Conservation (phyloP, 1,140 invertebrate species). For the Drosophila bipectinata region DNA sequence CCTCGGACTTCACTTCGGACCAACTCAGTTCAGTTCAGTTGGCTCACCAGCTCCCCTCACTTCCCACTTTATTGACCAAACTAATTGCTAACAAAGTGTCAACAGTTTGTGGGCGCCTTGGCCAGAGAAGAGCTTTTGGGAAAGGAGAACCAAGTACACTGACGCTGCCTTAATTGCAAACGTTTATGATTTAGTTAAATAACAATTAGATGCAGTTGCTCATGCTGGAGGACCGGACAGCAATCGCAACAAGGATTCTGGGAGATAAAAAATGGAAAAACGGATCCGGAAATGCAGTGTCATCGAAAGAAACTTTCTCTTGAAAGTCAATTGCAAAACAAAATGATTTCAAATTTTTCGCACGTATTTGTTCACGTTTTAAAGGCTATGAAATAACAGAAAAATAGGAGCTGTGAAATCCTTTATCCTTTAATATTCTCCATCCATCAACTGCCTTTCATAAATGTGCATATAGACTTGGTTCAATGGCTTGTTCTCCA, state of each 20-base stretch:
- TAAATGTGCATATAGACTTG: neutral
- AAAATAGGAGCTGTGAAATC: neutral
- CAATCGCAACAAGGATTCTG: slow-evolving; percentile 4
- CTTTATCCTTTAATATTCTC: neutral
- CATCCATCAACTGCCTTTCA: neutral
- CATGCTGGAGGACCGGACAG: slow-evolving; percentile 12
- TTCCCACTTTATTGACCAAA: slow-evolving; percentile 52
- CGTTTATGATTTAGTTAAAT: slow-evolving; percentile 75
- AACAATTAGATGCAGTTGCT: slow-evolving; percentile 74
- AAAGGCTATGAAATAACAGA: neutral
- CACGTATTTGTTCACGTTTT: neutral
- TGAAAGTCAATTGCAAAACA: neutral
- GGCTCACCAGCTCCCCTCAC: neutral
- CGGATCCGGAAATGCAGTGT: slow-evolving; percentile 17
- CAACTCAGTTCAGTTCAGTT: slow-evolving; percentile 12
- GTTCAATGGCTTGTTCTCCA: neutral
- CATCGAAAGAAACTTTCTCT: slow-evolving; percentile 2
- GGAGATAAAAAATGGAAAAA: neutral
- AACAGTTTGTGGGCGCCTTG: slow-evolving; percentile 60
- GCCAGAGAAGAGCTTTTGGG: slow-evolving; percentile 12
- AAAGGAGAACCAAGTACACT: slow-evolving; percentile 5
- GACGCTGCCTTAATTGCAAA: slow-evolving; percentile 53
- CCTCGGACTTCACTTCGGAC: slow-evolving; percentile 20
- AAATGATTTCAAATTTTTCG: neutral
- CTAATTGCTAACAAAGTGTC: slow-evolving; percentile 81